Base-by-base conservation (phyloP, 2,888 invertebrate species). In the Volucella inanis region DNA sequence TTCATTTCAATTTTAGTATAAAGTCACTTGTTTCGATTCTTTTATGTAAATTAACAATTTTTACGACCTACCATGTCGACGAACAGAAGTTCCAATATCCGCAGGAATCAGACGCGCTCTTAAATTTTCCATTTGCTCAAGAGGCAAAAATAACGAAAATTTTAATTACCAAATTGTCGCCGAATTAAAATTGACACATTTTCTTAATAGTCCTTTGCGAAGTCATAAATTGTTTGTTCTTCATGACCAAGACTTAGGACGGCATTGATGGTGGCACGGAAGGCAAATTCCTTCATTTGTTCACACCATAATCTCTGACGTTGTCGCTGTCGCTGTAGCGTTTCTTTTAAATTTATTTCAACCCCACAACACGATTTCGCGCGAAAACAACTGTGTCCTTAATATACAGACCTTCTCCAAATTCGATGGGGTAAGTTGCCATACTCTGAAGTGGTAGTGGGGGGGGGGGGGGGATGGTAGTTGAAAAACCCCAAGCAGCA, bases 181-280 rank as follows among this genome's bases (percentile, higher is more conserved):
- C 71, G 76, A 81, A 85, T 85, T 81, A 81, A 85, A 85, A 85
- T 85, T 85, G 85, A 85, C 85, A 85, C 85, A 85, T 85, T 85
- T 85, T 77, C 85, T 81, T 85, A 85, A 85, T 85, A 85, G 85
- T 81, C 81, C 81, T 81, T 80, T 31, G 31, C 50, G 67, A 47
- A 76, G 76, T 72, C 85, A 85, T 85, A 85, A 85, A 85, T 81
- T 77, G 76, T 85, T 80, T 81, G 55, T 72, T 85, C 67, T 76
- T 68, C 85, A 85, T 81, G 81, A 77, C 81, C 81, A 64, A 62
- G 59, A 49, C 38, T 31, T 31, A 31, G 6, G 31, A 31, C 31
- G 31, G 31, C 31, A 31, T 1, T 31, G 1, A 31, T 31, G 31
- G 14, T 14, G 3, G 61, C 54, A 38, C 12, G 38, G 62, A 43